A percentile compares a stretch with the other conserved stretches of the same genome.
Evolutionary conservation across 2,797 vertebrate species (phyloP).

Genomic region (Phoxinus dragarum): DNA sequence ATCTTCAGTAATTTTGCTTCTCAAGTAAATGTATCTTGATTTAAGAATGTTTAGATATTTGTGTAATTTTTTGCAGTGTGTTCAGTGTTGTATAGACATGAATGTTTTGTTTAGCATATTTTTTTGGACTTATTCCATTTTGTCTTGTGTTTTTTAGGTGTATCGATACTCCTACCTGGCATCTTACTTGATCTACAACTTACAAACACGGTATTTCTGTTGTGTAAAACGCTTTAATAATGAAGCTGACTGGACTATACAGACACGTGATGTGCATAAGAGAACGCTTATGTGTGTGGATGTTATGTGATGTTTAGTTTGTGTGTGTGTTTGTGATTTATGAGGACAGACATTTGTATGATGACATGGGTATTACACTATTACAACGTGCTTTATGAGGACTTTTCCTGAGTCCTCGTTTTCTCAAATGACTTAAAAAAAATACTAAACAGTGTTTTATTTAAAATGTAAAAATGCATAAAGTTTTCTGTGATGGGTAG

Average conservation of each 20-base stretch:
- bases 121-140: neutral
- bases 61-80: neutral
- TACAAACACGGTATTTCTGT: slow-evolving; percentile 71
- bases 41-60: neutral
- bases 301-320: neutral
- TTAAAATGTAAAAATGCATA: too few species aligned
- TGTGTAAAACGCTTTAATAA: neutral
- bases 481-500: too few species aligned
- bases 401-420: too few species aligned
- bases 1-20: too few species aligned
- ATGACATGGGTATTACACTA: too few species aligned
- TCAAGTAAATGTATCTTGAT: too few species aligned
- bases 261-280: neutral
- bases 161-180: slow-evolving; percentile 75
- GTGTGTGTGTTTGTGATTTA: neutral
- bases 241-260: neutral
- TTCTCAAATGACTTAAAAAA: too few species aligned
- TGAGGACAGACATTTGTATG: too few species aligned
- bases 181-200: slow-evolving; percentile 79
- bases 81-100: neutral
- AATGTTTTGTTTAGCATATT: neutral
- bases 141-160: slow-evolving; percentile 64
- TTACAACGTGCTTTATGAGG: too few species aligned
- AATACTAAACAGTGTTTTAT: too few species aligned
- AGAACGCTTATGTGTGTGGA: slow-evolving; percentile 3